Percentiles rank a stretch among this genome's conserved stretches.
phyloP scores from a whole-genome alignment of 2,797 vertebrate species.

The Melanogrammus aeglefinus region DNA sequence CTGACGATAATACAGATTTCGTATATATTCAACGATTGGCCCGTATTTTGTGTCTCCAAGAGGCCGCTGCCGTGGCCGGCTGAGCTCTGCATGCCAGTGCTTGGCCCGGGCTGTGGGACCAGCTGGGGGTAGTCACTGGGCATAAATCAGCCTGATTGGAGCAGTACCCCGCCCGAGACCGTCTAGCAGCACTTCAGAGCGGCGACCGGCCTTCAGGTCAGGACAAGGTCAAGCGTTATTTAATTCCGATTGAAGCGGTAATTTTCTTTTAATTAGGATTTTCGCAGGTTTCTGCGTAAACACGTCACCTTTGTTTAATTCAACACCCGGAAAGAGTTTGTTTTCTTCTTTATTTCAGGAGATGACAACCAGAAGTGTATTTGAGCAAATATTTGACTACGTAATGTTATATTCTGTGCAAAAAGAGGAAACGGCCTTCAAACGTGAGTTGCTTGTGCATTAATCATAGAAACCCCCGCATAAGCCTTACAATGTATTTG shows the following conservation, averaged over 20 bases:
- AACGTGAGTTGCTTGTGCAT: neutral
- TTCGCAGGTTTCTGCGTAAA: neutral
- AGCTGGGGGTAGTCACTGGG: slow-evolving; percentile 77
- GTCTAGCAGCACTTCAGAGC: neutral
- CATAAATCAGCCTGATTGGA: slow-evolving; percentile 67
- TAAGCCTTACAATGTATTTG: neutral
- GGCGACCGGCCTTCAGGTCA: slow-evolving; percentile 31
- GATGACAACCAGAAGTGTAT: neutral
- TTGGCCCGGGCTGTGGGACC: slow-evolving; percentile 70
- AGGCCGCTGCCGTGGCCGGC: slow-evolving; percentile 46
- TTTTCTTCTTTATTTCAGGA: neutral
- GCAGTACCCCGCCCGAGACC: neutral
- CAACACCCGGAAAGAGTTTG: neutral
- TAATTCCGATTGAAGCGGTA: slow-evolving; percentile 12
- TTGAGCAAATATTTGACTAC: neutral
- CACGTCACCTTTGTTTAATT: neutral
- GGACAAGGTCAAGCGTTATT: slow-evolving; percentile 28
- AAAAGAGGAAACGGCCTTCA: neutral
- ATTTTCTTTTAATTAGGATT: slow-evolving; percentile 28
- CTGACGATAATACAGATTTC: neutral
- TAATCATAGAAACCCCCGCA: neutral
- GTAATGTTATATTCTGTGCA: neutral
- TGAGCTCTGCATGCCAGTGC: slow-evolving; percentile 70
- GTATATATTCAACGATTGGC: slow-evolving; percentile 27
- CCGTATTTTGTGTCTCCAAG: slow-evolving; percentile 30